Conservation (phyloP, 2,888 invertebrate species). For the Neria commutata region DNA sequence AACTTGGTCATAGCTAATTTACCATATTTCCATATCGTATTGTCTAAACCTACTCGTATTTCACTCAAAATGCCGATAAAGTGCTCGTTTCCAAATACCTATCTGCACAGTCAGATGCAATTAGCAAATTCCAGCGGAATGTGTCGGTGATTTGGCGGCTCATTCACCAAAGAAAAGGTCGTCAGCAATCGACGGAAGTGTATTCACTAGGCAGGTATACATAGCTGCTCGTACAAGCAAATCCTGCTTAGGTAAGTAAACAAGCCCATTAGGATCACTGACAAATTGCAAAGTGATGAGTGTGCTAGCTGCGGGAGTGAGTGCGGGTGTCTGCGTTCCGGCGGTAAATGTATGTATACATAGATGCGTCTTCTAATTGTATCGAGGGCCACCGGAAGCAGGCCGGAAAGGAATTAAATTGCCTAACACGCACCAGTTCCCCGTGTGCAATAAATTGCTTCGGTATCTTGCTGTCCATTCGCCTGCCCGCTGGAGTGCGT, state of each 20-base stretch:
- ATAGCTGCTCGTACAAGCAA: too few species aligned
- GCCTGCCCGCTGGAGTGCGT: neutral
- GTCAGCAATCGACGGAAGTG: neutral
- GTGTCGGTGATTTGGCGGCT: too few species aligned
- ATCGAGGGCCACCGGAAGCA: conserved; percentile 8
- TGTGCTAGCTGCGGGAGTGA: conserved; percentile 22
- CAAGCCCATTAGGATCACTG: conserved; percentile 49
- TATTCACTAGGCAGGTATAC: neutral
- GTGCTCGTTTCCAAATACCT: too few species aligned
- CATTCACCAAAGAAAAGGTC: too few species aligned
- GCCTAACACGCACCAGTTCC: neutral
- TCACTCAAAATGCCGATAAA: too few species aligned
- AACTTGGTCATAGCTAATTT: too few species aligned
- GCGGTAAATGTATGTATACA: neutral
- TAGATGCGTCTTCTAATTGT: conserved; percentile 9
- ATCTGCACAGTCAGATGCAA: too few species aligned
- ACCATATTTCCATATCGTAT: too few species aligned
- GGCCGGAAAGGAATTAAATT: conserved; percentile 5
- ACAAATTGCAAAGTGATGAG: conserved; percentile 52
- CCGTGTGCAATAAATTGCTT: neutral
- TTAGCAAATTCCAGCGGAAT: neutral
- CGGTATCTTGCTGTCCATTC: neutral
- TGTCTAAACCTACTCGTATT: too few species aligned
- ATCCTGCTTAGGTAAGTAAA: too few species aligned
- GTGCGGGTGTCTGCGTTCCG: neutral